Percentiles rank a stretch among this genome's conserved stretches.
phyloP scores from a whole-genome alignment of 2,888 invertebrate species.

The Ectemnius continuus region DNA sequence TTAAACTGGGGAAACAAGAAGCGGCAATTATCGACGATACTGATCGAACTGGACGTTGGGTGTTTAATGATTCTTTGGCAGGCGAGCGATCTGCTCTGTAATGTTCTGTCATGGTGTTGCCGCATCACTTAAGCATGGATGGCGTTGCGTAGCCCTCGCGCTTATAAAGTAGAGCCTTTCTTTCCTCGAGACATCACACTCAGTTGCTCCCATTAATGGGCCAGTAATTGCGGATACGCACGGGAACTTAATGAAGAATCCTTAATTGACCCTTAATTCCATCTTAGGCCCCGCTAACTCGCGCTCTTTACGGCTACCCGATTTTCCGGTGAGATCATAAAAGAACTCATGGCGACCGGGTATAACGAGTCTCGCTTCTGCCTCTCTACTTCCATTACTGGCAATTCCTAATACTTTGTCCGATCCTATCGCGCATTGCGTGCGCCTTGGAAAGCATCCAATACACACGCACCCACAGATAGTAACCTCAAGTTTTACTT shows the following conservation, averaged over 20 bases:
- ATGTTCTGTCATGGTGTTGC: conserved; percentile 32
- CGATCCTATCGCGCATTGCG: conserved; percentile 34
- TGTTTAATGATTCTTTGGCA: conserved; percentile 19
- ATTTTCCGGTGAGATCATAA: conserved; percentile 45
- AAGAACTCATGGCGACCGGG: conserved; percentile 20
- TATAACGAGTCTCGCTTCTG: conserved; percentile 36
- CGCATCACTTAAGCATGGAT: conserved; percentile 32
- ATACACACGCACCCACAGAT: background rate
- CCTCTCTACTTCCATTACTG: conserved; percentile 24
- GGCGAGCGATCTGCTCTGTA: conserved; percentile 13
- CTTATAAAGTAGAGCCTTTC: conserved; percentile 44
- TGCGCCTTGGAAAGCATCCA: conserved; percentile 17
- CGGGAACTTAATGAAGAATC: conserved; percentile 53
- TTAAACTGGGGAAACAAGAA: background rate
- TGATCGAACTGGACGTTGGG: conserved; percentile 11
- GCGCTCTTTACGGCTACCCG: conserved; percentile 35
- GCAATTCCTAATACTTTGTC: conserved; percentile 46
- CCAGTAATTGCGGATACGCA: conserved; percentile 49
- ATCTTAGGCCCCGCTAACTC: conserved; percentile 25
- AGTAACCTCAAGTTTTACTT: conserved; percentile 12
- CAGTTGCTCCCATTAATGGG: conserved; percentile 52
- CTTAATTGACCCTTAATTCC: conserved; percentile 56
- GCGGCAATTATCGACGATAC: conserved; percentile 22
- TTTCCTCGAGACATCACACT: conserved; percentile 40
- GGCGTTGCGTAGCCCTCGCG: conserved; percentile 19